Evolutionary conservation across 2,113 vertebrate genomes (phyloP).

Genomic region (Notothenia coriiceps): DNA sequence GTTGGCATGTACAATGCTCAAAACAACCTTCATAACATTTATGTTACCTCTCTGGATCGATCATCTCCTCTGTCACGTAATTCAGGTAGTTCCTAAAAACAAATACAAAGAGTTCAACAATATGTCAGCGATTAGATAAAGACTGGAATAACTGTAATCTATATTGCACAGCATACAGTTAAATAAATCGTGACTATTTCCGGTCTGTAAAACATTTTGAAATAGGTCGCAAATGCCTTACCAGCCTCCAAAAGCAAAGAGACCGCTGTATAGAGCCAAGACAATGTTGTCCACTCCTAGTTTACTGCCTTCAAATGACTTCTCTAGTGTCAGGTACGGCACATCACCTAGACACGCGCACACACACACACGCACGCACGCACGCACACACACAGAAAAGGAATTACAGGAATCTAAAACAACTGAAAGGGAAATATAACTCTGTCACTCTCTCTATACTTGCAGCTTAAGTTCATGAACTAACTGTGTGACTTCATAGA

Average conservation of each 20-base stretch:
- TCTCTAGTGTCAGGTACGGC: slow-evolving; percentile 76
- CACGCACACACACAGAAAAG: not conserved
- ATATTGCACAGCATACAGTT: not conserved
- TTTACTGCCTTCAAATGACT: slow-evolving; percentile 81
- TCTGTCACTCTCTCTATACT: not conserved
- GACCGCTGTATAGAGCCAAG: slow-evolving; percentile 83
- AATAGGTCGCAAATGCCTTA: slow-evolving; percentile 56
- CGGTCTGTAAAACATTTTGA: not conserved
- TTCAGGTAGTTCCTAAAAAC: slow-evolving; percentile 83
- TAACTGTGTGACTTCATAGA: not conserved
- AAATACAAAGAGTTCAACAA: not conserved
- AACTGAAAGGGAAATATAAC: not conserved
- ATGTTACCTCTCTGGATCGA: slow-evolving; percentile 84
- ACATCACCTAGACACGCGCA: slow-evolving; percentile 73
- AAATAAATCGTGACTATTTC: slow-evolving; percentile 2
- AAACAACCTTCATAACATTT: slow-evolving; percentile 64
- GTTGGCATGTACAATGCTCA: slow-evolving; percentile 37
- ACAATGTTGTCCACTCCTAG: slow-evolving; percentile 79
- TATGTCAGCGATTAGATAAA: not conserved
- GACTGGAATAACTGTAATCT: not conserved
- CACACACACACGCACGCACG: not conserved
- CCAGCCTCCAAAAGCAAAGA: slow-evolving; percentile 86
- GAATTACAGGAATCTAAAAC: not conserved
- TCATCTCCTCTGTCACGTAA: slow-evolving; percentile 85
- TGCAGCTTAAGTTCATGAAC: not conserved